phyloP scores from a whole-genome alignment of 1,140 invertebrate species.

The Rhyacophila brunnea region DNA sequence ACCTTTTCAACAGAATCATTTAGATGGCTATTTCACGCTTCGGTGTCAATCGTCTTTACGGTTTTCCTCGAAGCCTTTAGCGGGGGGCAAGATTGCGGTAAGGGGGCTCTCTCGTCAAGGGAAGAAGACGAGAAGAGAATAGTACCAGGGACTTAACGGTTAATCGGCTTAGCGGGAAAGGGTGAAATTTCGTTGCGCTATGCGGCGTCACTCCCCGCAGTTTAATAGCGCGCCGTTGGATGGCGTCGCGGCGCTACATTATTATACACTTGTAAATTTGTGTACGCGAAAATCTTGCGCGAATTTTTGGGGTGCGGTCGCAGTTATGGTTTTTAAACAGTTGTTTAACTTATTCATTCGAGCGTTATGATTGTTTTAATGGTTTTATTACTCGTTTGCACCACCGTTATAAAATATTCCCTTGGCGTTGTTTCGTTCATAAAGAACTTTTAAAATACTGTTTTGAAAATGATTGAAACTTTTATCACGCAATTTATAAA shows the following conservation, averaged over 20 bases:
- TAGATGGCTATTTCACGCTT: constrained; percentile 35
- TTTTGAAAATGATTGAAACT: neutral
- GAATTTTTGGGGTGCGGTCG: constrained; percentile 12
- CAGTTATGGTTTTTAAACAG: no score
- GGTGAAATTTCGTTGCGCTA: constrained; percentile 31
- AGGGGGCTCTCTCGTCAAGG: neutral
- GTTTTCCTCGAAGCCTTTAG: constrained; percentile 13
- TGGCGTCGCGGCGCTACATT: constrained; percentile 12
- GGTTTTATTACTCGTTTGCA: no score
- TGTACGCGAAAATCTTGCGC: constrained; percentile 16
- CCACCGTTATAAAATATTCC: no score
- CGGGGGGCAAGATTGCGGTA: constrained; percentile 1
- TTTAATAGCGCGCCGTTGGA: constrained; percentile 27
- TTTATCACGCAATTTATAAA: neutral
- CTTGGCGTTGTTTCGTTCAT: neutral
- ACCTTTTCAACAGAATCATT: constrained; percentile 25
- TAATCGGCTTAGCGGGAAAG: constrained; percentile 36
- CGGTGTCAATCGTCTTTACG: constrained; percentile 30
- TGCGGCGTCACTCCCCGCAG: constrained; percentile 17
- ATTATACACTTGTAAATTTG: constrained; percentile 23
- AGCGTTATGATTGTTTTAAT: no score
- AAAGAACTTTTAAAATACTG: neutral
- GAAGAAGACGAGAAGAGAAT: constrained; percentile 33
- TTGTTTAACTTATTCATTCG: no score
- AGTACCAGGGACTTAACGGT: constrained; percentile 32